Evolutionary conservation across 2,888 invertebrate genomes (phyloP).

Genomic region (Orthonevra nobilis): DNA sequence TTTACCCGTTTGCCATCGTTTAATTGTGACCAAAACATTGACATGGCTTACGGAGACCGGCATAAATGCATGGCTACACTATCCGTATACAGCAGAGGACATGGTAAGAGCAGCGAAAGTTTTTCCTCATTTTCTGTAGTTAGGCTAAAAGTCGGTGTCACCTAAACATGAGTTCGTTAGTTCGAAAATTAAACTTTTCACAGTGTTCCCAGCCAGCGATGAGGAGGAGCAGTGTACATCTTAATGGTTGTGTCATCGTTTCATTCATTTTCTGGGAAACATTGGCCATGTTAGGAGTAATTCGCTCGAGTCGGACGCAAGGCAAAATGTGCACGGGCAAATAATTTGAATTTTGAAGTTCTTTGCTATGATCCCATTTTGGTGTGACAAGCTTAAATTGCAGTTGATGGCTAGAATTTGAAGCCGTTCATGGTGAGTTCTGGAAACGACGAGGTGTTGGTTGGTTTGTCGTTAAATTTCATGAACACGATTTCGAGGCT

Average conservation of each 20-base stretch:
- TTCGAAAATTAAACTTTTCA: slow-evolving; percentile 25
- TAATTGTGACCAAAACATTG: slow-evolving; percentile 55
- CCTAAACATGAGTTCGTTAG: slow-evolving; percentile 23
- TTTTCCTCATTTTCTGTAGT: slow-evolving; percentile 28
- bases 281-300: background rate
- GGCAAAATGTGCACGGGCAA: background rate
- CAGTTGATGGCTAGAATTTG: too few species aligned
- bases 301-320: background rate
- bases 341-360: background rate
- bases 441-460: too few species aligned
- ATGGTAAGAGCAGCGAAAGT: slow-evolving; percentile 27
- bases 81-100: slow-evolving; percentile 20
- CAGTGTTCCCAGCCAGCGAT: too few species aligned
- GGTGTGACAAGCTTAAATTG: too few species aligned
- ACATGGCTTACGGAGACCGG: slow-evolving; percentile 28
- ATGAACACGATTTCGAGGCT: too few species aligned
- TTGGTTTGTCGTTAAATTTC: too few species aligned
- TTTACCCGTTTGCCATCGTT: slow-evolving; percentile 34
- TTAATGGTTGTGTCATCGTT: slow-evolving; percentile 30
- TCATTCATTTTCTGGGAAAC: slow-evolving; percentile 6
- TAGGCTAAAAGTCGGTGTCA: slow-evolving; percentile 26
- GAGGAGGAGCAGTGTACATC: background rate
- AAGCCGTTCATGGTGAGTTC: too few species aligned
- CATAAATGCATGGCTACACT: background rate
- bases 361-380: background rate